A percentile compares a stretch with the other conserved stretches of the same genome.
These are phyloP conservation scores for Bubo scandiacus DNA, from an alignment of 2,113 vertebrate species.

Conservation along the genomic window DNA sequence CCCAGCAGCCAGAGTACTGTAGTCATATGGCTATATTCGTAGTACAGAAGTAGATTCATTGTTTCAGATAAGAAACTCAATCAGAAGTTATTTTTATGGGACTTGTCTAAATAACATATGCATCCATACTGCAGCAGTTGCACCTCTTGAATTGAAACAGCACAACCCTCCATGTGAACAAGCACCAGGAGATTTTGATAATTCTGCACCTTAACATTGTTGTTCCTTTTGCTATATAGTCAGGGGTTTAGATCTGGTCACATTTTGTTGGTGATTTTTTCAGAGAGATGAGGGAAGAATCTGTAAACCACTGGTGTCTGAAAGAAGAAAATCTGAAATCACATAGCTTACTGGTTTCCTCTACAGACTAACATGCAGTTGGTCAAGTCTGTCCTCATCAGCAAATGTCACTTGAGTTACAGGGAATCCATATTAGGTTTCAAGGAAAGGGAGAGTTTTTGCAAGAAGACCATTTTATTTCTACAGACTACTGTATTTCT, in stretches of 20 bases:
- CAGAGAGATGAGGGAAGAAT: not conserved
- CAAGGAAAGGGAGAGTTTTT: not conserved
- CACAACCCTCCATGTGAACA: not conserved
- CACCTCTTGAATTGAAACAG: not conserved
- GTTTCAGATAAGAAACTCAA: not conserved
- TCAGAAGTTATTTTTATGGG: not conserved
- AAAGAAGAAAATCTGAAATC: not conserved
- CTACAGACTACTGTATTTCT: not conserved
- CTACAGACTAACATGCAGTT: not conserved
- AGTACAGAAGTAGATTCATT: not conserved
- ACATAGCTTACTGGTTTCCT: not conserved
- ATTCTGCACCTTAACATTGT: not conserved
- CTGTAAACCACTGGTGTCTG: not conserved
- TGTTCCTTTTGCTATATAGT: not conserved
- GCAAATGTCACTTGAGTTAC: not conserved
- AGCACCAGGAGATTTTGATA: not conserved
- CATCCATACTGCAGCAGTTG: not conserved
- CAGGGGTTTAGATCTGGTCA: not conserved
- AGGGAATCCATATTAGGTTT: not conserved
- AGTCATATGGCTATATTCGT: accelerated
- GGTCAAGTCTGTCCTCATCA: not conserved
- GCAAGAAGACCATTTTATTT: not conserved
- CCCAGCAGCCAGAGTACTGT: not conserved
- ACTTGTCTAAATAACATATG: not conserved
- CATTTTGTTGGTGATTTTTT: not conserved